Percentiles rank a stretch among this genome's conserved stretches.
Evolutionary conservation across 2,797 vertebrate species (phyloP).

Genomic region (Eulemur coronatus): DNA sequence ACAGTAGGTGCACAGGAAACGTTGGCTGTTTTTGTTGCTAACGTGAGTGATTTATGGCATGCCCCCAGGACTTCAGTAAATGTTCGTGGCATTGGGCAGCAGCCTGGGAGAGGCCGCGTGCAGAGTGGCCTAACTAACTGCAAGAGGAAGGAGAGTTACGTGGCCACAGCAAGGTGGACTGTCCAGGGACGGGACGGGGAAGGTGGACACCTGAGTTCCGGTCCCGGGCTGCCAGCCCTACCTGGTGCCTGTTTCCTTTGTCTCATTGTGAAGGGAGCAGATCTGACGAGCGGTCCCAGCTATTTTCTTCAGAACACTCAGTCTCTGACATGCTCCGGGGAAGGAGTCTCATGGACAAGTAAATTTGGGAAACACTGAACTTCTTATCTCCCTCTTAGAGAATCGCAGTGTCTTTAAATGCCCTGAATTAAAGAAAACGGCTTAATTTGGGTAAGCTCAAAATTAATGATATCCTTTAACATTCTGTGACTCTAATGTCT

Average conservation of each 20-base stretch:
- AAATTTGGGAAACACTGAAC: background rate
- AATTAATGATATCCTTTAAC: background rate
- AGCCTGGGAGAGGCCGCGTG: accelerated
- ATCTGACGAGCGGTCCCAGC: too few species aligned
- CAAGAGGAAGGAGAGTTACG: accelerated
- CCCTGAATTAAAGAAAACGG: background rate
- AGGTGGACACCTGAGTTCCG: background rate
- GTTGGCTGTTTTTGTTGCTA: background rate
- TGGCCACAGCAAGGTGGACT: accelerated
- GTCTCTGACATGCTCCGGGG: background rate
- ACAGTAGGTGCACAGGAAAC: too few species aligned
- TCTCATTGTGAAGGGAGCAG: accelerated
- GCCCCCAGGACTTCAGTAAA: too few species aligned
- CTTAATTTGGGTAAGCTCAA: background rate
- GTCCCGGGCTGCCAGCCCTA: accelerated
- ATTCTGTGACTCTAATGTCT: background rate
- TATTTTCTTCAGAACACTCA: background rate
- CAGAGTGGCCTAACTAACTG: accelerated
- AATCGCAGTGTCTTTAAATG: background rate
- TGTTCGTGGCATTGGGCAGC: background rate
- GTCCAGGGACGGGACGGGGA: accelerated
- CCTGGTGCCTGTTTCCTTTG: background rate
- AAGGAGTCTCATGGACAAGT: background rate
- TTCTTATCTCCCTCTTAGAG: background rate
- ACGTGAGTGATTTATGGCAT: accelerated